These are phyloP conservation scores for Hypocryptadius cinnamomeus DNA, from an alignment of 2,113 vertebrate species.

Conservation along the genomic window DNA sequence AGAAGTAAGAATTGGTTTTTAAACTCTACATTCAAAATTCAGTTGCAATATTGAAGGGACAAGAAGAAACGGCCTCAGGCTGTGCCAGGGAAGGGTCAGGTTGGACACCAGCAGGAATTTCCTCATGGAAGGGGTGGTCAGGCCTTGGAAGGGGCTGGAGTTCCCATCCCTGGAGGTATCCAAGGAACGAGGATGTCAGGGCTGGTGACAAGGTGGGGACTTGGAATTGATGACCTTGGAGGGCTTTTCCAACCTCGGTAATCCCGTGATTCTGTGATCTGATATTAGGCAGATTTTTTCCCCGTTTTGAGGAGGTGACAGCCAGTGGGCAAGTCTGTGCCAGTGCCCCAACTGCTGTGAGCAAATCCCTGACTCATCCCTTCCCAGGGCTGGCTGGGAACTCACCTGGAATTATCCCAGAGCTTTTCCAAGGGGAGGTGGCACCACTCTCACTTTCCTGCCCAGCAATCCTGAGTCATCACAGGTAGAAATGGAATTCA, in stretches of 20 bases:
- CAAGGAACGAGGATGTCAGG: neutral
- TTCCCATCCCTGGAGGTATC: neutral
- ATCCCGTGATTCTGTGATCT: neutral
- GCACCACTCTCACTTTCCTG: neutral
- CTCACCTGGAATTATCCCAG: neutral
- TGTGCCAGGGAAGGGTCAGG: neutral
- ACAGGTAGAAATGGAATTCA: neutral
- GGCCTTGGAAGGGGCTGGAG: neutral
- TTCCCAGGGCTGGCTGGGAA: neutral
- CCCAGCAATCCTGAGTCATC: neutral
- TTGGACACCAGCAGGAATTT: neutral
- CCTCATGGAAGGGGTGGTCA: neutral
- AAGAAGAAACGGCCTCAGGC: accelerated
- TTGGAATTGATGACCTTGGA: neutral
- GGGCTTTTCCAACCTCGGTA: neutral
- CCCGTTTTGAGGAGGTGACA: neutral
- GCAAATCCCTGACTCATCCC: neutral
- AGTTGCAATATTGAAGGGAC: neutral
- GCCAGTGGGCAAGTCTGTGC: neutral
- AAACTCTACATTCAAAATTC: neutral
- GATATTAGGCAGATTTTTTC: neutral
- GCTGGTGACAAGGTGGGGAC: neutral
- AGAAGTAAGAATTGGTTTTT: neutral
- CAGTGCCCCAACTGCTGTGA: neutral
- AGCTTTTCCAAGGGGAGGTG: neutral